Evolutionary conservation across 2,888 invertebrate species (phyloP).

Genomic region (Malacosoma neustria): DNA sequence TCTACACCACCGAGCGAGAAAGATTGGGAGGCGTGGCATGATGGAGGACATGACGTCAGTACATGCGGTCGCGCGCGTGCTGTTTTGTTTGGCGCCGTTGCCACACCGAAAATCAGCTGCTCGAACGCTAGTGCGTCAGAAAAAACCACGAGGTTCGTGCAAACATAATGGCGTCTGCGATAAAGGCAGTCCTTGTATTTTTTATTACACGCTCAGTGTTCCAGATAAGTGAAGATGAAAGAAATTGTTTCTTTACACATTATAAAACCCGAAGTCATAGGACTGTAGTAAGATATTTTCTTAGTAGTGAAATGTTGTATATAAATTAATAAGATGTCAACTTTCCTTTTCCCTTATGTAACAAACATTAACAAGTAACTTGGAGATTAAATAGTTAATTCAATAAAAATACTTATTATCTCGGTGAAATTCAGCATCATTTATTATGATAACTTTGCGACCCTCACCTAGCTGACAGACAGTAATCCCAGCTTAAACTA

Average conservation of each 20-base stretch:
- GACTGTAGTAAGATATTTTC: no score
- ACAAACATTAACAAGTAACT: no score
- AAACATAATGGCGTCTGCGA: neutral
- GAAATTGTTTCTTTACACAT: no score
- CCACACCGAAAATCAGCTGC: constrained; percentile 68
- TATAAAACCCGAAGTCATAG: no score
- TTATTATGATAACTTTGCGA: no score
- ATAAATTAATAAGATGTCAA: no score
- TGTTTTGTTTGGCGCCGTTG: constrained; percentile 45
- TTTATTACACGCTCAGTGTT: neutral
- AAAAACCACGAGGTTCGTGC: constrained; percentile 30
- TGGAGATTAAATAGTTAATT: no score
- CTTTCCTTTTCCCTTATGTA: no score
- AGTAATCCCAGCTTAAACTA: neutral
- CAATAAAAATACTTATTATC: no score
- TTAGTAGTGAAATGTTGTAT: no score
- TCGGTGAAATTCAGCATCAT: no score
- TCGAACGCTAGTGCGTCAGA: constrained; percentile 23
- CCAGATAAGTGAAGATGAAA: no score
- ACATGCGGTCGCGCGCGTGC: constrained; percentile 49
- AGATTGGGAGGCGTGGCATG: constrained; percentile 40
- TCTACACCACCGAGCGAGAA: constrained; percentile 32
- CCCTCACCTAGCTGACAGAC: neutral
- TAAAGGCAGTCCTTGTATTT: neutral
- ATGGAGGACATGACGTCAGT: constrained; percentile 45